phyloP scores from a whole-genome alignment of 2,797 vertebrate genomes.

The Lithobates pipiens region DNA sequence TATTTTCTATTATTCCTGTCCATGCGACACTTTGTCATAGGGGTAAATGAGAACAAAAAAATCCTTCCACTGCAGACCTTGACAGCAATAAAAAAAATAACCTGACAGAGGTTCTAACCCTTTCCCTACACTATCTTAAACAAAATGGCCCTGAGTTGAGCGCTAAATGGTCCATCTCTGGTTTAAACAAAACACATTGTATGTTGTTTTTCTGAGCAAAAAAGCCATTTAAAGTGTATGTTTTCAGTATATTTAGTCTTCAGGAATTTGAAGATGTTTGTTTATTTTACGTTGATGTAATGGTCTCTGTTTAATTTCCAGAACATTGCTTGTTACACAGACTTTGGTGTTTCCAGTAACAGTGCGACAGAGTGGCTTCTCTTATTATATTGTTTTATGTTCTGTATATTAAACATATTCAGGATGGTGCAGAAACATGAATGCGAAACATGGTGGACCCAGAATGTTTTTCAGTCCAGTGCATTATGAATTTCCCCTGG shows the following conservation, averaged over 20 bases:
- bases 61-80: too few species aligned
- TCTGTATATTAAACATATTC: neutral
- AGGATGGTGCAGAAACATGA: constrained; percentile 39
- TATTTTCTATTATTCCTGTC: too few species aligned
- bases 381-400: constrained; percentile 1
- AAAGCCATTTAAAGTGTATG: neutral
- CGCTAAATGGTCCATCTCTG: neutral
- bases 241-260: constrained; percentile 4
- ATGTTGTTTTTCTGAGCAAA: neutral
- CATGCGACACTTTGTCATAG: too few species aligned
- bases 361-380: neutral
- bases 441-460: constrained; percentile 24
- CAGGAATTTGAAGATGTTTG: constrained; percentile 5
- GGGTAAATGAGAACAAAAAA: too few species aligned
- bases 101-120: too few species aligned
- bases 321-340: neutral
- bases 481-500: constrained; percentile 38
- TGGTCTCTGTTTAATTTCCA: constrained; percentile 6
- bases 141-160: neutral
- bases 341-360: neutral
- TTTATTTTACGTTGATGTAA: constrained; percentile 1
- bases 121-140: too few species aligned
- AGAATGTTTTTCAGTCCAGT: constrained; percentile 41
- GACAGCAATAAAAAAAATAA: too few species aligned
- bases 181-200: neutral